Conservation (phyloP, 2,888 invertebrate species). For the Ethmia dodecea region DNA sequence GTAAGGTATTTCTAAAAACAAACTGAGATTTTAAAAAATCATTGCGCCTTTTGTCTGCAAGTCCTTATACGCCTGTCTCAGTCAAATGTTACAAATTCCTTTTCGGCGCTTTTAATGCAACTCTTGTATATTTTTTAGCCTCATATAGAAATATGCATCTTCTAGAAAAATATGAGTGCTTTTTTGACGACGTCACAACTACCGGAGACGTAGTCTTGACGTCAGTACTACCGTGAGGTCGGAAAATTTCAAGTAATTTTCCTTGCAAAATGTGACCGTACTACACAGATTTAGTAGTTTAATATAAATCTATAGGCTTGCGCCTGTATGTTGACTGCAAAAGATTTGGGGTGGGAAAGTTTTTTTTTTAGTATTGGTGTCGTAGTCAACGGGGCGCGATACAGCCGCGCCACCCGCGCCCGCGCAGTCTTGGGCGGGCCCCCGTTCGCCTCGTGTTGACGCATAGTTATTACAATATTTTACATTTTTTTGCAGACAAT, state of each 20-base stretch:
- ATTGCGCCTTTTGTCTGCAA: too few species aligned
- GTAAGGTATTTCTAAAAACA: too few species aligned
- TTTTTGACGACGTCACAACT: slow-evolving; percentile 13
- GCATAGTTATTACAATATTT: slow-evolving; percentile 14
- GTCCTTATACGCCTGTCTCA: too few species aligned
- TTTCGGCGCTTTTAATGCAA: background rate
- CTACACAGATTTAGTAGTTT: slow-evolving; percentile 31
- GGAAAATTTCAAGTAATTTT: slow-evolving; percentile 71
- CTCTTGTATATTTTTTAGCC: slow-evolving; percentile 1
- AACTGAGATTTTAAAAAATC: too few species aligned
- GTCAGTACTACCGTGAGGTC: slow-evolving; percentile 38
- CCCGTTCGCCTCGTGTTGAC: slow-evolving; percentile 21
- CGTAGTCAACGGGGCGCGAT: slow-evolving; percentile 45
- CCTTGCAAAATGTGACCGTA: slow-evolving; percentile 31
- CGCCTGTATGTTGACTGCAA: slow-evolving; percentile 49
- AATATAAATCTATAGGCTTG: slow-evolving; percentile 41
- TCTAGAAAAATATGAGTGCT: slow-evolving; percentile 4
- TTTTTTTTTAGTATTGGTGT: slow-evolving; percentile 43
- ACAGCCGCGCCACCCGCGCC: slow-evolving; percentile 41
- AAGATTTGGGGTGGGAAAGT: slow-evolving; percentile 38
- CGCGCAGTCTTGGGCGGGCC: slow-evolving; percentile 50
- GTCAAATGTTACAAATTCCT: too few species aligned
- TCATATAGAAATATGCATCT: slow-evolving; percentile 4
- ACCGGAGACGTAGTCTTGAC: slow-evolving; percentile 31
- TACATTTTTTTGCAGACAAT: slow-evolving; percentile 27